phyloP scores from a whole-genome alignment of 2,797 vertebrate species.

The Mycteria americana region DNA sequence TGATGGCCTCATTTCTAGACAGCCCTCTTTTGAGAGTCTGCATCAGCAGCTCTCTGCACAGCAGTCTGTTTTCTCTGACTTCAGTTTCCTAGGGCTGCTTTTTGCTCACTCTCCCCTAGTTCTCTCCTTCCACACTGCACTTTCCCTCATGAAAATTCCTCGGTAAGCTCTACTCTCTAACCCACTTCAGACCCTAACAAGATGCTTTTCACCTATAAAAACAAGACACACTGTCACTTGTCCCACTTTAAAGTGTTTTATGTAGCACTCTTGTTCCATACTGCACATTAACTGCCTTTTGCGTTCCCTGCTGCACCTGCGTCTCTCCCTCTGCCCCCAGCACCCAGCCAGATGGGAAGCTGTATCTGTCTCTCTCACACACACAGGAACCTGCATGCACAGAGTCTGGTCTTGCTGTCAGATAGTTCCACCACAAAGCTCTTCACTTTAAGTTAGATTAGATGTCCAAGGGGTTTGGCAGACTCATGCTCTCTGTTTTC shows the following conservation, averaged over 20 bases:
- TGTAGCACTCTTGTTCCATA: not conserved
- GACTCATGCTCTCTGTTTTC: not conserved
- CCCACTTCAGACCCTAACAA: not conserved
- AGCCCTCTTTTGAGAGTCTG: not conserved
- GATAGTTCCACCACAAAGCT: not conserved
- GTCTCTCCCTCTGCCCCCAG: not conserved
- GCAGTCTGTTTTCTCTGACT: not conserved
- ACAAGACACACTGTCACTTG: not conserved
- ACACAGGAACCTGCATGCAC: not conserved
- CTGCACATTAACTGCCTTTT: not conserved
- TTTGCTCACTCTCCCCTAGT: not conserved
- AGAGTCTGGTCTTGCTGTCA: not conserved
- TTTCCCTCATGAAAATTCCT: not conserved
- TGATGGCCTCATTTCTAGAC: not conserved
- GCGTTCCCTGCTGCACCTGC: conserved; percentile 1
- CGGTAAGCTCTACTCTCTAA: not conserved
- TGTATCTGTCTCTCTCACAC: not conserved
- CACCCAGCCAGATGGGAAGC: not conserved
- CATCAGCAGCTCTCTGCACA: not conserved
- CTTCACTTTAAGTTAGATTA: not conserved
- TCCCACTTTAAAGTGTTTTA: not conserved
- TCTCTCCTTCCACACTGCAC: not conserved
- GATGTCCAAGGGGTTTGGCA: not conserved
- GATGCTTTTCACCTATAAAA: not conserved
- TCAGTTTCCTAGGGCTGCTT: not conserved